Conservation (phyloP, 2,888 invertebrate species). For the Cantharis lateralis region DNA sequence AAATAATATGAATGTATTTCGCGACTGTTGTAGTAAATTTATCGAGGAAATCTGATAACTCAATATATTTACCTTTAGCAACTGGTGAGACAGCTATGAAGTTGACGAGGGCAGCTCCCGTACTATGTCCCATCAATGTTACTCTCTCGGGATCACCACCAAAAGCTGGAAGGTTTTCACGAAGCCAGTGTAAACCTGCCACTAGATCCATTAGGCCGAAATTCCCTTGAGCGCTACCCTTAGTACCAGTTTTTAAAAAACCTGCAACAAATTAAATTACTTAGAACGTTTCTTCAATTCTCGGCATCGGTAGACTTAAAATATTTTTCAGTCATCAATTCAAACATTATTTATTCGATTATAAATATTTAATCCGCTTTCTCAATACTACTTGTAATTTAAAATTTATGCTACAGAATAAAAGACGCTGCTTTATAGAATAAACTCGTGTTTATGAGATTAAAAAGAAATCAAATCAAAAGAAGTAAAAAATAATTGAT, state of each 20-base stretch:
- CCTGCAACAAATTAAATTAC: conserved; percentile 60
- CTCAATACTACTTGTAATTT: background rate
- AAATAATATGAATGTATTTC: background rate
- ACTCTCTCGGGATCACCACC: conserved; percentile 93
- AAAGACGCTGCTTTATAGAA: background rate
- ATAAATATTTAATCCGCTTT: background rate
- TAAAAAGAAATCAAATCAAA: background rate
- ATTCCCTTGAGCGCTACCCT: conserved; percentile 88
- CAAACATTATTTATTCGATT: background rate
- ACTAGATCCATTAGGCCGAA: conserved; percentile 91
- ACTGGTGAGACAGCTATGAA: conserved; percentile 95
- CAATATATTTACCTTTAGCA: conserved; percentile 74
- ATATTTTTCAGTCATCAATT: background rate
- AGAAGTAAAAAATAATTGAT: background rate
- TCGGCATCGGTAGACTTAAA: background rate
- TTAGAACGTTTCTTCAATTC: background rate
- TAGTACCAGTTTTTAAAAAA: conserved; percentile 88
- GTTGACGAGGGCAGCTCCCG: conserved; percentile 95
- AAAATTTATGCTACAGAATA: background rate
- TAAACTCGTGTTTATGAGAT: background rate
- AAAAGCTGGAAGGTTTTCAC: conserved; percentile 92
- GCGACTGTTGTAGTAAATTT: background rate
- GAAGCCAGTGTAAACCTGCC: conserved; percentile 95
- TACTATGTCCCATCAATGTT: conserved; percentile 94
- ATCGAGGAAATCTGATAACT: background rate